These are phyloP conservation scores for Hipposideros armiger DNA, from an alignment of 2,113 vertebrate species.

Conservation along the genomic window DNA sequence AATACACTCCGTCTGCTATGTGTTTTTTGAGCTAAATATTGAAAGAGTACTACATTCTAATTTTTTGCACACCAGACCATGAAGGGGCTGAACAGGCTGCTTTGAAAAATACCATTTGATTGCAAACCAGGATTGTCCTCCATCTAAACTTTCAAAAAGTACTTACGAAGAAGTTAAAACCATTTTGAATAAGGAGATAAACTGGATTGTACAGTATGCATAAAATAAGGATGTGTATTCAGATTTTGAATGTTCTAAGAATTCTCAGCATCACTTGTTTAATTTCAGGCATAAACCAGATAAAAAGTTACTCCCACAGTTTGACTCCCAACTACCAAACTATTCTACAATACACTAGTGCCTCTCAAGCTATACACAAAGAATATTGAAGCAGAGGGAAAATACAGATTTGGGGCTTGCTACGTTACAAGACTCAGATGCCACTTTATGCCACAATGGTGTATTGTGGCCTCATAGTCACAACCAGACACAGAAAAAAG, in stretches of 20 bases:
- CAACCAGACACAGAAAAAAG: conserved; percentile 83
- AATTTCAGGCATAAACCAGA: conserved; percentile 93
- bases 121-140: conserved; percentile 96
- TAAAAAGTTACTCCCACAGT: conserved; percentile 92
- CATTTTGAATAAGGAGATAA: conserved; percentile 95
- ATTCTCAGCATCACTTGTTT: conserved; percentile 88
- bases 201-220: conserved; percentile 96
- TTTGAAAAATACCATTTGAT: conserved; percentile 99
- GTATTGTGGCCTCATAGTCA: conserved; percentile 86
- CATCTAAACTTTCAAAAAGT: conserved; percentile 93
- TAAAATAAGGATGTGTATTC: conserved; percentile 94
- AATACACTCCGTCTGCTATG: too few relatives aligned
- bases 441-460: conserved; percentile 82
- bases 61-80: conserved; percentile 93
- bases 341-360: conserved; percentile 87
- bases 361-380: conserved; percentile 88
- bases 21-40: too few relatives aligned
- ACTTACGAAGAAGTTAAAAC: conserved; percentile 95
- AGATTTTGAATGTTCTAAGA: conserved; percentile 90
- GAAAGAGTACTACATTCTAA: conserved; percentile 88
- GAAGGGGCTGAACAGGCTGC: conserved; percentile 97
- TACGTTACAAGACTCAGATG: conserved; percentile 85
- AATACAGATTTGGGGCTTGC: conserved; percentile 87
- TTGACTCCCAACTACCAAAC: conserved; percentile 94
- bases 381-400: conserved; percentile 89